A percentile compares a stretch with the other conserved stretches of the same genome.
Conservation (phyloP, 2,797 vertebrate genomes). For the Chrysocyon brachyurus region DNA sequence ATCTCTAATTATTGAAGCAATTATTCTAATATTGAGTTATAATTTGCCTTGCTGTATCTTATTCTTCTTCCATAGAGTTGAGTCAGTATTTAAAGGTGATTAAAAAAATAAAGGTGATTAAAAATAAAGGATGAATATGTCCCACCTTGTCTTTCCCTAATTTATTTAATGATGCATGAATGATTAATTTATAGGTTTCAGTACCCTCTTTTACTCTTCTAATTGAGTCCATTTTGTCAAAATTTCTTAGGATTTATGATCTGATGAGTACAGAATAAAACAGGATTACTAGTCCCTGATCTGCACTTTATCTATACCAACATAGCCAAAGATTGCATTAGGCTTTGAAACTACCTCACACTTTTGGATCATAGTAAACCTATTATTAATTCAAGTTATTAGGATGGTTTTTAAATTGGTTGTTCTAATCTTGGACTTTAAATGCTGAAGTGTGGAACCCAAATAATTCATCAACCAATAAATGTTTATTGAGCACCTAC, state of each 20-base stretch:
- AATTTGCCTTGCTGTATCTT: not conserved
- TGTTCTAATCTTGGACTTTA: conserved; percentile 37
- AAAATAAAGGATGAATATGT: not conserved
- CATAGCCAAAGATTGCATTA: not conserved
- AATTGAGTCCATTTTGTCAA: not conserved
- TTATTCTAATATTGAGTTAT: not conserved
- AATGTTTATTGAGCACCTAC: not conserved
- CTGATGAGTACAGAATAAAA: not conserved
- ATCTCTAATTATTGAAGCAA: not conserved
- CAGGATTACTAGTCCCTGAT: not conserved
- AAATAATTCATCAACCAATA: conserved; percentile 30
- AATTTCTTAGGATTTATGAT: not conserved
- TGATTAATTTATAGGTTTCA: not conserved
- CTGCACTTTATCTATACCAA: not conserved
- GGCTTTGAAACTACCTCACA: not conserved
- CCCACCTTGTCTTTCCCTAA: not conserved
- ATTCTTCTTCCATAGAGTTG: not conserved
- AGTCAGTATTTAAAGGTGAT: not conserved
- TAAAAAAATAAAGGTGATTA: not conserved
- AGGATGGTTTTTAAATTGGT: not conserved
- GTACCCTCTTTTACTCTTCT: not conserved
- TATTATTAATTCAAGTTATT: not conserved
- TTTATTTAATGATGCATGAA: not conserved
- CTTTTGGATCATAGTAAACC: not conserved
- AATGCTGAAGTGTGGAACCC: conserved; percentile 13